Evolutionary conservation across 2,113 vertebrate genomes (phyloP).

Genomic region (Saiga tatarica): DNA sequence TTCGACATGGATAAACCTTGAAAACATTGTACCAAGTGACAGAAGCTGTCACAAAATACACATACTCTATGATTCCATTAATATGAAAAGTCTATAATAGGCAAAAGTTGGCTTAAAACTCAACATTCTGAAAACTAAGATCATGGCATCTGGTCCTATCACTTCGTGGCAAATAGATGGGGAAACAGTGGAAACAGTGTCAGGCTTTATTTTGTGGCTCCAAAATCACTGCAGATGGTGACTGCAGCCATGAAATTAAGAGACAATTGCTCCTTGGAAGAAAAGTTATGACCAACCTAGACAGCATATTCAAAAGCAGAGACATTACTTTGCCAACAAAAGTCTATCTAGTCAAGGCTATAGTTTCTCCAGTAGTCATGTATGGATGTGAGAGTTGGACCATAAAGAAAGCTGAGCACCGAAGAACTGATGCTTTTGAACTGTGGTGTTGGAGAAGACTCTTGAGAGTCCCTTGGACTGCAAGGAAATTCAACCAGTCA

Average conservation of each 20-base stretch:
- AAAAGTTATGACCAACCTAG: neutral
- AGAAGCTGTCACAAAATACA: neutral
- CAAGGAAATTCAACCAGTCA: neutral
- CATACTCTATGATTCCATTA: neutral
- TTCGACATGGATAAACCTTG: neutral
- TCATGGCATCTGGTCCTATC: neutral
- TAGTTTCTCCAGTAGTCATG: neutral
- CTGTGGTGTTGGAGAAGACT: neutral
- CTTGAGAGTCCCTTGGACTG: neutral
- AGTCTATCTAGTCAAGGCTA: neutral
- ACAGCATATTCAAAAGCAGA: neutral
- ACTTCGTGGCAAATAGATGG: neutral
- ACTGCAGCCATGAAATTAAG: neutral
- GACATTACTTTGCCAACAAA: neutral
- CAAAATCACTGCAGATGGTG: neutral
- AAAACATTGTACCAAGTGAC: neutral
- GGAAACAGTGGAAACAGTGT: neutral
- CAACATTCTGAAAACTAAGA: neutral
- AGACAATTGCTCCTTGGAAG: neutral
- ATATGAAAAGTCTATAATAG: neutral
- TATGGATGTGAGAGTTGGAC: neutral
- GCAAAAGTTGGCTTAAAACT: neutral
- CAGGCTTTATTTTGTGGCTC: neutral
- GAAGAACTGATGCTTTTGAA: neutral
- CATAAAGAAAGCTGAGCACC: neutral